Evolutionary conservation across 2,797 vertebrate species (phyloP).

Genomic region (Steatocranus sp.): DNA sequence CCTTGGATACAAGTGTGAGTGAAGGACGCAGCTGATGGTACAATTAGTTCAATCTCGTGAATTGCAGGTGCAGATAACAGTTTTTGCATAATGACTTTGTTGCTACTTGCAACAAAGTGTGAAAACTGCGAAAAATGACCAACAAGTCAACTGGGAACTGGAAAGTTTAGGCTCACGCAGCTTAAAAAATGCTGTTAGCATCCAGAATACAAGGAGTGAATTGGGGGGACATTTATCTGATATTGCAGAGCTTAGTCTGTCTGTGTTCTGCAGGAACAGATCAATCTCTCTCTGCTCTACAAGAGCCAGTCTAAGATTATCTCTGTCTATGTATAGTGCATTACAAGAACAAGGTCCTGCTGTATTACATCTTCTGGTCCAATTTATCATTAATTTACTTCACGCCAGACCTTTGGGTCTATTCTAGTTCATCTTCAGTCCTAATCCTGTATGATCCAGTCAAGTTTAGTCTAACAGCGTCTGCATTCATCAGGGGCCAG

Average conservation of each 20-base stretch:
- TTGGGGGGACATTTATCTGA: slow-evolving; percentile 27
- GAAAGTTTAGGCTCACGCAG: slow-evolving; percentile 10
- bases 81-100: slow-evolving; percentile 22
- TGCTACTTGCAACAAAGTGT: neutral
- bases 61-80: slow-evolving; percentile 20
- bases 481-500: slow-evolving; percentile 22
- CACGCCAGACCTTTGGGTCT: neutral
- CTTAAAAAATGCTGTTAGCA: neutral
- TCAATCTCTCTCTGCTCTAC: slow-evolving; percentile 31
- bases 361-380: neutral
- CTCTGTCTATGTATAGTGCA: slow-evolving; percentile 19
- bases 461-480: neutral
- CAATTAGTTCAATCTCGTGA: slow-evolving; percentile 20
- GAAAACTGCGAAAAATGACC: slow-evolving; percentile 8
- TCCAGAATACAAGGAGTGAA: slow-evolving; percentile 13
- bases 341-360: neutral
- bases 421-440: neutral
- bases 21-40: neutral
- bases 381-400: neutral
- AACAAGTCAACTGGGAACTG: slow-evolving; percentile 11
- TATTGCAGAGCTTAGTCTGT: slow-evolving; percentile 10
- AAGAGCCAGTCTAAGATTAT: slow-evolving; percentile 27
- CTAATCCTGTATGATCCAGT: slow-evolving; percentile 24
- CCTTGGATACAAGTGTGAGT: neutral
- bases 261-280: slow-evolving; percentile 33